These are phyloP conservation scores for Clinocottus analis DNA, from an alignment of 2,113 vertebrate genomes.

Conservation along the genomic window DNA sequence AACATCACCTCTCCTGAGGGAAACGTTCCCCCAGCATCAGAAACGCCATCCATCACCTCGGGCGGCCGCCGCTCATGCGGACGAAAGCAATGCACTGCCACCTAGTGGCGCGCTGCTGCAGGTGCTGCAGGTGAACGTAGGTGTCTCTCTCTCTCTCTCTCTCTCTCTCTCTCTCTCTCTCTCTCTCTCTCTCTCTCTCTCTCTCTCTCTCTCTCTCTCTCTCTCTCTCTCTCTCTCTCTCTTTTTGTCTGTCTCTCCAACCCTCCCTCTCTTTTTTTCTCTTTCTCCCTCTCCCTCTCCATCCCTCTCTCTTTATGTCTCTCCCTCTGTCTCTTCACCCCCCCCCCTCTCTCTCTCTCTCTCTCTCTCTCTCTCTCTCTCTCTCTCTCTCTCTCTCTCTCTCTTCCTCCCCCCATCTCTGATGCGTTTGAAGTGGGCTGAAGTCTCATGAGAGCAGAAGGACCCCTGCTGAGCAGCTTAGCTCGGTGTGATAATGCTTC, in stretches of 20 bases:
- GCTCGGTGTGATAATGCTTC: constrained; percentile 22
- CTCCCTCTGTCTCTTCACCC: background rate
- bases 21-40: constrained; percentile 19
- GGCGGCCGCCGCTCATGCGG: background rate
- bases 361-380: background rate
- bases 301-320: background rate
- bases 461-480: constrained; percentile 38
- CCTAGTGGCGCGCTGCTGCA: constrained; percentile 56
- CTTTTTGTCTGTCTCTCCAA: background rate
- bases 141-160: background rate
- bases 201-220: background rate
- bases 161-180: background rate
- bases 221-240: background rate
- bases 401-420: background rate
- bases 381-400: too few species aligned
- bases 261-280: background rate
- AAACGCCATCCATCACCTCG: constrained; percentile 20
- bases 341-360: background rate
- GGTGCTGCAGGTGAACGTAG: background rate
- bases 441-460: constrained; percentile 41
- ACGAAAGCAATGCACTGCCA: constrained; percentile 69
- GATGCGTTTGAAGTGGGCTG: constrained; percentile 37
- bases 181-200: background rate
- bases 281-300: background rate
- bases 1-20: constrained; percentile 13